A percentile compares a stretch with the other conserved stretches of the same genome.
These are phyloP conservation scores for Tachina grossa DNA, from an alignment of 2,888 invertebrate genomes.

Conservation along the genomic window DNA sequence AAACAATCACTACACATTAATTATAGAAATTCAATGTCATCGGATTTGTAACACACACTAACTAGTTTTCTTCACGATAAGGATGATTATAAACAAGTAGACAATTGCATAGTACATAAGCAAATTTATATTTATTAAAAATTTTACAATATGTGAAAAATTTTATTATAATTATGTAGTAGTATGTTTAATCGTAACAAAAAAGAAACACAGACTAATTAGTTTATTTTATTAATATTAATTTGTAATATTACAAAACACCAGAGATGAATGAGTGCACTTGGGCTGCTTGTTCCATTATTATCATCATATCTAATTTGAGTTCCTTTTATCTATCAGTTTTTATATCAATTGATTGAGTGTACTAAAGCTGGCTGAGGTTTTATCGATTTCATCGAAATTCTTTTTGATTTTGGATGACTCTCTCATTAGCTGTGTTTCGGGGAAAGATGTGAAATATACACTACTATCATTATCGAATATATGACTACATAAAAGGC, in stretches of 20 bases:
- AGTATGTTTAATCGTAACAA: not conserved
- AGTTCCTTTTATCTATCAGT: not conserved
- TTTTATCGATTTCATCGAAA: slow-evolving; percentile 73
- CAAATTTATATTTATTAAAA: too few relatives aligned
- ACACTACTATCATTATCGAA: slow-evolving; percentile 46
- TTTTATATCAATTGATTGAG: slow-evolving; percentile 71
- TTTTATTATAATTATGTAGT: not conserved
- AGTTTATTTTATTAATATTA: not conserved
- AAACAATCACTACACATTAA: too few relatives aligned
- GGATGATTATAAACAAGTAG: too few relatives aligned
- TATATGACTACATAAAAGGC: slow-evolving; percentile 52
- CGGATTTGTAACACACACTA: too few relatives aligned
- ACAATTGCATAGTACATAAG: too few relatives aligned
- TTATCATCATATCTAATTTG: not conserved
- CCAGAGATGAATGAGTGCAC: slow-evolving; percentile 19
- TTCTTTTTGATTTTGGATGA: slow-evolving; percentile 68
- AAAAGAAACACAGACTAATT: not conserved
- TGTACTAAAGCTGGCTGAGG: slow-evolving; percentile 71
- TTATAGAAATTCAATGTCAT: too few relatives aligned
- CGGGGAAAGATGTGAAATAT: slow-evolving; percentile 59
- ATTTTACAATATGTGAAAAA: not conserved
- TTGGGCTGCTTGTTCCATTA: slow-evolving; percentile 12
- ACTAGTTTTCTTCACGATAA: too few relatives aligned
- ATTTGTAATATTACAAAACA: slow-evolving; percentile 65
- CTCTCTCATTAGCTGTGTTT: slow-evolving; percentile 48